phyloP scores from a whole-genome alignment of 1,140 invertebrate genomes.

The Brachionus asplanchnoidis region DNA sequence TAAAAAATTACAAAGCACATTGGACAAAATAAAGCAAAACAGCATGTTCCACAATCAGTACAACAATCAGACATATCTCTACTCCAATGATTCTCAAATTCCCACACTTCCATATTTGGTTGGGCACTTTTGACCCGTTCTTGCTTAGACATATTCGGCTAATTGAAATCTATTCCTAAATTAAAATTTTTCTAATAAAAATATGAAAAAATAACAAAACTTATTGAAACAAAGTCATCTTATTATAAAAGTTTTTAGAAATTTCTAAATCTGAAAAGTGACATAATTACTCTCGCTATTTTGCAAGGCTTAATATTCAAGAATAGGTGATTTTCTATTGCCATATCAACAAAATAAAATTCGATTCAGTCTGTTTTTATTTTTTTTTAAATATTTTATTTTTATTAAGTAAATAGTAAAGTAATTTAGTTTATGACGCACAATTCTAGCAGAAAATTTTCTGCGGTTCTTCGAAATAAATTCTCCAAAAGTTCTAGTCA shows the following conservation, averaged over 20 bases:
- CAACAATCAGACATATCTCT: slow-evolving; percentile 29
- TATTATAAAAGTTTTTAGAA: not conserved
- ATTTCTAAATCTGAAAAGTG: not conserved
- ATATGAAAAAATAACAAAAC: not conserved
- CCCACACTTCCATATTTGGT: slow-evolving; percentile 24
- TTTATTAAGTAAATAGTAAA: not conserved
- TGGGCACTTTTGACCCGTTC: slow-evolving; percentile 3
- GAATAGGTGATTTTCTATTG: not conserved
- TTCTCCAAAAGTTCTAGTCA: no score
- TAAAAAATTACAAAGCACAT: slow-evolving; percentile 37
- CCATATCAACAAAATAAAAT: slow-evolving; percentile 32
- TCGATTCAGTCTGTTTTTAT: not conserved
- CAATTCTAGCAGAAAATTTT: not conserved
- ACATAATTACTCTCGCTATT: not conserved
- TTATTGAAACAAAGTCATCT: not conserved
- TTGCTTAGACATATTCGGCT: not conserved
- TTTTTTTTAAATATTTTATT: not conserved
- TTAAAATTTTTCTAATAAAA: not conserved
- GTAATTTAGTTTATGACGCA: not conserved
- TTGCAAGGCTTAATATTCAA: not conserved
- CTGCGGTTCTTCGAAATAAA: not conserved
- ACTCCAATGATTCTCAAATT: slow-evolving; percentile 32
- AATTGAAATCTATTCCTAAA: not conserved
- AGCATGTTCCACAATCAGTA: not conserved
- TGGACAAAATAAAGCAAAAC: slow-evolving; percentile 6